Conservation (phyloP, 2,797 vertebrate genomes). For the Acrocephalus scirpaceus region DNA sequence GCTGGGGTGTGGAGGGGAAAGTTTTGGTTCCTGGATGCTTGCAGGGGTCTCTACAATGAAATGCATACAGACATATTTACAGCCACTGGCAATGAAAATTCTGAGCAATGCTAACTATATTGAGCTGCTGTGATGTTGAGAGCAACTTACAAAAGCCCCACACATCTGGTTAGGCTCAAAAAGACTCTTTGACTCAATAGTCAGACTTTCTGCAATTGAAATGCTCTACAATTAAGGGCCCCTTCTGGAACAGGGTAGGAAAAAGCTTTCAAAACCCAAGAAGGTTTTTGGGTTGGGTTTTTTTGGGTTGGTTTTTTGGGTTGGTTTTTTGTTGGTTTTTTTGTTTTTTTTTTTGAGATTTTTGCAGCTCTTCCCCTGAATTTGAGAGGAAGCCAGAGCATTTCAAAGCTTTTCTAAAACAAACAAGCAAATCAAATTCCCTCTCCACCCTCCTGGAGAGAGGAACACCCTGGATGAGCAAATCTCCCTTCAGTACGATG, state of each 20-base stretch:
- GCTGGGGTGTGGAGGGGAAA: constrained; percentile 13
- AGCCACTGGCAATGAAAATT: constrained; percentile 2
- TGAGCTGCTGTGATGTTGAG: background rate
- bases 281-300: background rate
- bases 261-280: constrained; percentile 15
- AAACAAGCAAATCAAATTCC: constrained; percentile 11
- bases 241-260: background rate
- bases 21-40: background rate
- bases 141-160: background rate
- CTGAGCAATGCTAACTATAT: background rate
- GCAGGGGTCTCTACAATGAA: constrained; percentile 5
- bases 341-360: background rate
- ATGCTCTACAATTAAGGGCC: background rate
- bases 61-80: constrained; percentile 1
- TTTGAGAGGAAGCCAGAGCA: constrained; percentile 21
- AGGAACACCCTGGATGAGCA: background rate
- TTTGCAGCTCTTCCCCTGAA: background rate
- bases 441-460: background rate
- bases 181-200: constrained; percentile 6
- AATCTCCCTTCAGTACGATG: background rate
- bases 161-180: constrained; percentile 34
- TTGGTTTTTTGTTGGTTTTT: no score
- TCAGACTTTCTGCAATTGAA: constrained; percentile 23
- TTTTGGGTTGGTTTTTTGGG: background rate
- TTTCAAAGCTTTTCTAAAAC: constrained; percentile 13